Conservation (phyloP, 2,797 vertebrate genomes). For the Intellagama lesueurii region DNA sequence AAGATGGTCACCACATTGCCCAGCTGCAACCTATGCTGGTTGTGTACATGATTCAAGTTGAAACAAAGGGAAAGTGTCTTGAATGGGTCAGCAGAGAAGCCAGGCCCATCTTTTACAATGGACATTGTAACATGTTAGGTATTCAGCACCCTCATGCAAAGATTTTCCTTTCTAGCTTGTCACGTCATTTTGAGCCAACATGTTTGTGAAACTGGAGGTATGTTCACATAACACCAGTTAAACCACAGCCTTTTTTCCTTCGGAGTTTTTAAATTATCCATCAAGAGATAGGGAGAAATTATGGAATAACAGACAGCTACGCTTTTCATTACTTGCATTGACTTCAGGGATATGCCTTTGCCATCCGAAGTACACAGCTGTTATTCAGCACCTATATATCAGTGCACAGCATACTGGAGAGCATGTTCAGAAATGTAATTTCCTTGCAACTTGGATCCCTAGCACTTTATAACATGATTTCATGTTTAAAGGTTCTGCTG, state of each 20-base stretch:
- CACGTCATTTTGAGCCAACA: conserved; percentile 20
- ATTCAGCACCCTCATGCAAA: conserved; percentile 39
- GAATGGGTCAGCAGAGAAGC: neutral
- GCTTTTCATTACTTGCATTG: conserved; percentile 23
- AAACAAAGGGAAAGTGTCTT: neutral
- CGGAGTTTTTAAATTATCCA: conserved; percentile 59
- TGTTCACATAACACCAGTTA: conserved; percentile 56
- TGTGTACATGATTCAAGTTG: neutral
- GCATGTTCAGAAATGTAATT: neutral
- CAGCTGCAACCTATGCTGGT: rapidly evolving
- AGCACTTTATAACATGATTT: conserved; percentile 9
- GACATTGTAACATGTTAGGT: conserved; percentile 39
- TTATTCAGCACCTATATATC: neutral
- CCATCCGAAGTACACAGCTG: neutral
- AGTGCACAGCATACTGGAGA: conserved; percentile 22
- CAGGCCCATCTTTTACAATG: neutral
- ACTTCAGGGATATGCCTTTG: too few relatives aligned
- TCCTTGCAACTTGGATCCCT: conserved; percentile 27
- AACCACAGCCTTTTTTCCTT: conserved; percentile 49
- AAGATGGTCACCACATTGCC: neutral
- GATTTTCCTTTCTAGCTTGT: conserved; percentile 15
- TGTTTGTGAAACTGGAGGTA: conserved; percentile 8
- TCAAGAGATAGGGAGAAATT: conserved; percentile 56
- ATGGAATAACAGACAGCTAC: conserved; percentile 41
- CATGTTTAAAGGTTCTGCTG: neutral